Percentiles rank a stretch among this genome's conserved stretches.
Conservation (phyloP, 2,797 vertebrate genomes). For the Gymnothorax javanicus region DNA sequence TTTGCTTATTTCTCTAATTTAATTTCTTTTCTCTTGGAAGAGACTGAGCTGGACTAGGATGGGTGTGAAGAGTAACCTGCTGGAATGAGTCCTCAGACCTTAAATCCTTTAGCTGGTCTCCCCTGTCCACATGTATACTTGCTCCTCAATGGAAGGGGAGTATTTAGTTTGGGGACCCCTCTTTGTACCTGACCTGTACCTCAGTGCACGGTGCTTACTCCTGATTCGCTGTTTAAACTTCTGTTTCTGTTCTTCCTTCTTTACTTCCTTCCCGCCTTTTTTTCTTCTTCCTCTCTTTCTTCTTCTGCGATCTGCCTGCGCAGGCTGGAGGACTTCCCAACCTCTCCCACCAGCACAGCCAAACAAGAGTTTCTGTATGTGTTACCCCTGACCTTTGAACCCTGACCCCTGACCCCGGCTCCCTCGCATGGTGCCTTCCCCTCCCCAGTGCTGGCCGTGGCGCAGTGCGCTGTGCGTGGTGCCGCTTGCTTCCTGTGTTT, state of each 20-base stretch:
- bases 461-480: constrained; percentile 19
- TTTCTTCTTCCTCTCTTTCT: constrained; percentile 73
- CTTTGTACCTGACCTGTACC: constrained; percentile 57
- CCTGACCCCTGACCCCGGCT: constrained; percentile 58
- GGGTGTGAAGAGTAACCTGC: no score
- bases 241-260: constrained; percentile 61
- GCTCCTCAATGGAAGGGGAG: no score
- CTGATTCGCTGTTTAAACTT: constrained; percentile 58
- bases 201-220: constrained; percentile 64
- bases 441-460: constrained; percentile 29
- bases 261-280: constrained; percentile 66
- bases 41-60: no score
- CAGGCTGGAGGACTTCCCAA: constrained; percentile 99
- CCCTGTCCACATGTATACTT: no score
- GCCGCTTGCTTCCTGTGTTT: constrained; percentile 55
- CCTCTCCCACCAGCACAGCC: constrained; percentile 99
- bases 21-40: no score
- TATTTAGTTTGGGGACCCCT: constrained; percentile 44
- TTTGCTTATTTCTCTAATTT: no score
- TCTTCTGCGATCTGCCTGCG: constrained; percentile 74
- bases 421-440: constrained; percentile 25
- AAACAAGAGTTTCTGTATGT: constrained; percentile 99
- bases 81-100: no score
- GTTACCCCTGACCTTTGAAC: constrained; percentile 59
- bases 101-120: no score